These are phyloP conservation scores for Dolomedes plantarius DNA, from an alignment of 2,888 invertebrate genomes.

Conservation along the genomic window DNA sequence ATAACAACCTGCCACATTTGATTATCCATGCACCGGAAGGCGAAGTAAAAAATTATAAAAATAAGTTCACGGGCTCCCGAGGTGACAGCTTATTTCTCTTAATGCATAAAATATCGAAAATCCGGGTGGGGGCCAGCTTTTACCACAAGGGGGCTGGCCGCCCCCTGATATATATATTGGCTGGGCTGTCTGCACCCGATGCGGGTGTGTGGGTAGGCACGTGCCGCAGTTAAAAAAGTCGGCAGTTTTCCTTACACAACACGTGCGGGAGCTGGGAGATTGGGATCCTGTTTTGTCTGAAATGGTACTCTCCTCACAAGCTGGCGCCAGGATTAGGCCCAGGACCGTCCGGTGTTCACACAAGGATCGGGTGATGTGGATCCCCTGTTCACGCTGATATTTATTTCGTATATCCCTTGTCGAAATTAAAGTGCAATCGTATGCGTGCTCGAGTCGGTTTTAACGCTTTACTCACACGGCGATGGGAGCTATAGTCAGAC, in stretches of 20 bases:
- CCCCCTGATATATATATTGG: conserved; percentile 18
- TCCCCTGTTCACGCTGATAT: no score
- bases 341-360: background rate
- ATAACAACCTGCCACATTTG: conserved; percentile 71
- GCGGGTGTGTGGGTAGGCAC: conserved; percentile 5
- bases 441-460: no score
- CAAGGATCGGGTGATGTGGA: background rate
- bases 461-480: no score
- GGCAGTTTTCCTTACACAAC: conserved; percentile 8
- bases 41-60: conserved; percentile 46
- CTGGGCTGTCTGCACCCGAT: conserved; percentile 12
- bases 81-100: conserved; percentile 69
- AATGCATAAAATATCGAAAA: conserved; percentile 71
- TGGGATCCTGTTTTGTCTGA: conserved; percentile 9
- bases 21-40: conserved; percentile 63
- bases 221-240: conserved; percentile 12
- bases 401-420: no score
- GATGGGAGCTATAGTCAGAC: no score
- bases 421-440: no score
- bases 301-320: conserved; percentile 1
- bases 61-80: conserved; percentile 15
- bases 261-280: background rate
- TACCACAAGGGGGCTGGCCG: conserved; percentile 13
- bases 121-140: conserved; percentile 10
- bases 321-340: conserved; percentile 18